Evolutionary conservation across 2,888 invertebrate genomes (phyloP).

Genomic region (Beris chalybata): DNA sequence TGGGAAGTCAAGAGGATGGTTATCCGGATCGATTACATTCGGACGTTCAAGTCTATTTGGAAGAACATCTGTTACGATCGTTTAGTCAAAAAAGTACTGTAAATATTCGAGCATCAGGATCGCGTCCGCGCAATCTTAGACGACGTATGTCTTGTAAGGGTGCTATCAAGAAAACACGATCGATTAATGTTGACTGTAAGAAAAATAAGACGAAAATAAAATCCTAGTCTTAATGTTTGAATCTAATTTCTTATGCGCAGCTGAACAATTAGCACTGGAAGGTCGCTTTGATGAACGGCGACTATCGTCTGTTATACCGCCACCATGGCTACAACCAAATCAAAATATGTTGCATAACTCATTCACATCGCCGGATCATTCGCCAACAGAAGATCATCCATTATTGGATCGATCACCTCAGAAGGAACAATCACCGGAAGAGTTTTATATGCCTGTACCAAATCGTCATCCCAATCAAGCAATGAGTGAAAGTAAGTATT

Average conservation of each 20-base stretch:
- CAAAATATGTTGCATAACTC: constrained; percentile 43
- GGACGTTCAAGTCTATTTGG: constrained; percentile 83
- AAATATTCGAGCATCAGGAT: constrained; percentile 59
- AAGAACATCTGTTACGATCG: constrained; percentile 80
- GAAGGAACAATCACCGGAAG: constrained; percentile 55
- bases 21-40: constrained; percentile 82
- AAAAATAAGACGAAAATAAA: constrained; percentile 41
- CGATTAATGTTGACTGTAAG: constrained; percentile 89
- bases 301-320: constrained; percentile 58
- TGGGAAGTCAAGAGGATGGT: constrained; percentile 91
- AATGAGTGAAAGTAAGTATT: constrained; percentile 35
- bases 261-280: constrained; percentile 80
- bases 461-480: constrained; percentile 35
- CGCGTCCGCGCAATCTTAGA: constrained; percentile 62
- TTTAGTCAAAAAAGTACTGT: constrained; percentile 74
- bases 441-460: constrained; percentile 37
- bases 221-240: background rate
- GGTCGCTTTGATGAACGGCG: constrained; percentile 62
- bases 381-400: constrained; percentile 40
- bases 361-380: constrained; percentile 49
- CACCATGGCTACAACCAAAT: constrained; percentile 53
- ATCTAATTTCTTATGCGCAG: constrained; percentile 55
- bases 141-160: constrained; percentile 87
- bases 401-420: constrained; percentile 28
- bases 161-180: constrained; percentile 90